A percentile compares a stretch with the other conserved stretches of the same genome.
phyloP scores from a whole-genome alignment of 2,888 invertebrate genomes.

The Euproctis similis region DNA sequence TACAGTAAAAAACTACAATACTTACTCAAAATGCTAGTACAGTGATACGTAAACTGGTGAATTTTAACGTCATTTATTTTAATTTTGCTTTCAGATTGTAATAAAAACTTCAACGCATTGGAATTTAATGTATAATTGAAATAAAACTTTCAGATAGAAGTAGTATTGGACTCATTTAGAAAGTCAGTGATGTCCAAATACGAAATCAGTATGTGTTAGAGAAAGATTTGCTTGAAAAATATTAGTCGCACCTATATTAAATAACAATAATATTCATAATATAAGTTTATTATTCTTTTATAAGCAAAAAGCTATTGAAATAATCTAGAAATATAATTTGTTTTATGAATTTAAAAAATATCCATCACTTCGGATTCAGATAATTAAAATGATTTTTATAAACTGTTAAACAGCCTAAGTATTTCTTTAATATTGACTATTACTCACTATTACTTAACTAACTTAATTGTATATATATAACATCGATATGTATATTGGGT shows the following conservation, averaged over 20 bases:
- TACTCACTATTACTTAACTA: constrained; percentile 48
- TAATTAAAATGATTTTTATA: constrained; percentile 28
- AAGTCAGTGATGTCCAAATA: too few relatives aligned
- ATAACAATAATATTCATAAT: constrained; percentile 44
- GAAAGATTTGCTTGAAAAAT: constrained; percentile 16
- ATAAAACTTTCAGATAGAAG: too few relatives aligned
- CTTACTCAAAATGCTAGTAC: too few relatives aligned
- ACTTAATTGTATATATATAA: constrained; percentile 62
- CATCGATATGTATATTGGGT: constrained; percentile 75
- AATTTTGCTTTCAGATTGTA: too few relatives aligned
- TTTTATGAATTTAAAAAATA: constrained; percentile 20
- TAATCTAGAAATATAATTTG: constrained; percentile 29
- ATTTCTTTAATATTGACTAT: constrained; percentile 63
- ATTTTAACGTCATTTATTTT: too few relatives aligned
- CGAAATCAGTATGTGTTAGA: too few relatives aligned
- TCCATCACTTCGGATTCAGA: constrained; percentile 21
- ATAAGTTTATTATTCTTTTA: constrained; percentile 41
- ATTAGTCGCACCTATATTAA: constrained; percentile 28
- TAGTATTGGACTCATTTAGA: too few relatives aligned
- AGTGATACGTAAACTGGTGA: too few relatives aligned
- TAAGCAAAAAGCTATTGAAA: constrained; percentile 50
- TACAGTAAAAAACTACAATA: too few relatives aligned
- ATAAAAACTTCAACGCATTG: too few relatives aligned
- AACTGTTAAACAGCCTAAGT: constrained; percentile 69
- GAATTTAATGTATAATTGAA: too few relatives aligned